Conservation (phyloP, 2,113 vertebrate genomes). For the Speoplatyrhinus poulsoni region DNA sequence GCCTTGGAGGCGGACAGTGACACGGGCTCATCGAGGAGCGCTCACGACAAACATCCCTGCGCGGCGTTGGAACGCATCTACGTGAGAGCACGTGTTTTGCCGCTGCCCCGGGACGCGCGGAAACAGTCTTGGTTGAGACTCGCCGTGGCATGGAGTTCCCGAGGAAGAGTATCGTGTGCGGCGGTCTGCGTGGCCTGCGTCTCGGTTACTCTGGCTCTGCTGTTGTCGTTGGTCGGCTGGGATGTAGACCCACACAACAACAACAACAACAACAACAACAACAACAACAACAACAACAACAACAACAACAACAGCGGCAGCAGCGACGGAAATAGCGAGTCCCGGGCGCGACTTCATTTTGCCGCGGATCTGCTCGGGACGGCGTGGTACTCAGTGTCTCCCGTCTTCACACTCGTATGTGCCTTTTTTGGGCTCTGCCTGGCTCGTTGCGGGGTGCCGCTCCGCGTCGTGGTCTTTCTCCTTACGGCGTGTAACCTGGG, state of each 20-base stretch:
- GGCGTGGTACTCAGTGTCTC: slow-evolving; percentile 74
- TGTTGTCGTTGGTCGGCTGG: slow-evolving; percentile 77
- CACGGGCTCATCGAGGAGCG: slow-evolving; percentile 58
- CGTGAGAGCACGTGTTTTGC: slow-evolving; percentile 60
- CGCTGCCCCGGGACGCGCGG: slow-evolving; percentile 48
- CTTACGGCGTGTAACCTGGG: slow-evolving; percentile 83
- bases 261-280: neutral
- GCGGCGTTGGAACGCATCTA: slow-evolving; percentile 64
- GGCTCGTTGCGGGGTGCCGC: slow-evolving; percentile 79
- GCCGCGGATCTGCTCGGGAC: slow-evolving; percentile 69
- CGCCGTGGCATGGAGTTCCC: slow-evolving; percentile 64
- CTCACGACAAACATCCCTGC: slow-evolving; percentile 62
- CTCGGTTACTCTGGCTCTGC: slow-evolving; percentile 78
- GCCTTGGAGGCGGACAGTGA: slow-evolving; percentile 60
- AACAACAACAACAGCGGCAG: slow-evolving; percentile 20
- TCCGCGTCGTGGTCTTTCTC: slow-evolving; percentile 76
- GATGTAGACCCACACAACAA: slow-evolving; percentile 50
- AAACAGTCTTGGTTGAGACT: slow-evolving; percentile 55
- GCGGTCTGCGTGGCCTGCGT: slow-evolving; percentile 78
- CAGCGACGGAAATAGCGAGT: slow-evolving; percentile 55
- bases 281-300: neutral
- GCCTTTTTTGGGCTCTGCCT: slow-evolving; percentile 83
- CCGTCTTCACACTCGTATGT: slow-evolving; percentile 78
- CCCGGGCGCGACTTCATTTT: slow-evolving; percentile 55
- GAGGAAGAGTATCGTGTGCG: slow-evolving; percentile 77